Percentiles rank a stretch among this genome's conserved stretches.
Evolutionary conservation across 2,888 invertebrate genomes (phyloP).

Genomic region (Baccha elongata): DNA sequence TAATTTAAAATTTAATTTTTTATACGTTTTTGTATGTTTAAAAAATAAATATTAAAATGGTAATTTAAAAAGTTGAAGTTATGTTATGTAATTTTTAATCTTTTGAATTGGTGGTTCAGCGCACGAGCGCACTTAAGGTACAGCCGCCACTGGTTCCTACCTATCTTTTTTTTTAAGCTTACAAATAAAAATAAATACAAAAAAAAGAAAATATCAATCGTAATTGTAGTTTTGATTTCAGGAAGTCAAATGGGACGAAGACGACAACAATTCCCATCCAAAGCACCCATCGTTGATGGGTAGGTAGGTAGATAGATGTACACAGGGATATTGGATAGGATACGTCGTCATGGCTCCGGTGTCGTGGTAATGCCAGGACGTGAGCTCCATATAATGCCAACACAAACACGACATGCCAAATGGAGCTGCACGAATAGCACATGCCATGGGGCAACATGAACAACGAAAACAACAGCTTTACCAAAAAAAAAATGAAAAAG

Average conservation of each 20-base stretch:
- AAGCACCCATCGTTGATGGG: not conserved
- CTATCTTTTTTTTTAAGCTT: not conserved
- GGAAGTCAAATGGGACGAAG: not conserved
- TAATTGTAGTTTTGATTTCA: constrained; percentile 40
- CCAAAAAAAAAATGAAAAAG: not conserved
- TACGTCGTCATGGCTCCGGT: not conserved
- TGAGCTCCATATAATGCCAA: constrained; percentile 17
- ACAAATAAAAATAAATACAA: not conserved
- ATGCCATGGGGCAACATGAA: not conserved
- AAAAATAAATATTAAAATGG: too few species aligned
- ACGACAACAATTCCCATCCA: not conserved
- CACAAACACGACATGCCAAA: constrained; percentile 16
- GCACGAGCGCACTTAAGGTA: too few species aligned
- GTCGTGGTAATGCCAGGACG: constrained; percentile 22
- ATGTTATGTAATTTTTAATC: too few species aligned
- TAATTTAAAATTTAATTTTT: too few species aligned
- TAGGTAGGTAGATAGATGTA: not conserved
- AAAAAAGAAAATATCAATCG: constrained; percentile 5
- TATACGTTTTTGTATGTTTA: too few species aligned
- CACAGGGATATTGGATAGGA: not conserved
- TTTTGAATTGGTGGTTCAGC: too few species aligned
- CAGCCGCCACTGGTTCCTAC: too few species aligned
- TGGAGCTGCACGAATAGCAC: constrained; percentile 18
- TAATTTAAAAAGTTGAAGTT: too few species aligned
- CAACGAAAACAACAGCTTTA: constrained; percentile 6